Base-by-base conservation (phyloP, 1,140 invertebrate genomes). In the Atta colombica region DNA sequence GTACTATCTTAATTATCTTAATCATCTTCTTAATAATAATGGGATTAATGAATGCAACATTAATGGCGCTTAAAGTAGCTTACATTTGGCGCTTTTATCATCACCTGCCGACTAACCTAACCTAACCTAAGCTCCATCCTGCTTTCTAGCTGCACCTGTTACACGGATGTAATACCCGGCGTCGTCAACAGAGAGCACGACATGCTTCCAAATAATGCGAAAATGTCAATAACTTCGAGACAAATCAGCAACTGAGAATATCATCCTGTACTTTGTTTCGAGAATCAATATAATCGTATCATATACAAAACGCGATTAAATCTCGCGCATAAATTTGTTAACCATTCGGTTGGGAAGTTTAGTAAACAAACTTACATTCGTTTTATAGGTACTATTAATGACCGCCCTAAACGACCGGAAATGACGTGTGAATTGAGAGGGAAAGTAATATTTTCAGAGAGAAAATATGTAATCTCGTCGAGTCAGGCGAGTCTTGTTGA, bases 171-270 rank as follows among this genome's bases (percentile, higher is more conserved):
- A 63, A 74, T 51, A 72, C 2, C 3, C 8, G 25, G 14, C 4
- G 14, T 18, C 18, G 16, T 14, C 66, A 63, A 53, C 66, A 91
- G 88, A 89, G 75, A 65, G 74, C 85, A 55, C n/a, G 6, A 21
- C 80, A 28, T 58, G 60, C n/a, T 25, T 45, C 61, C 25, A 25
- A 75, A 61, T 28, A 58, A 12, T 10, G 25, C 16, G 74, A 89
- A 89, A 92, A 92, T 88, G 77, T 92, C 91, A 92, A 92, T 92
- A 92, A 86, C 78, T 88, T 45, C 12, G 51, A 86, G 71, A 85
- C 88, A 89, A 92, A 77, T 89, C 61, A 89, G 51, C 61, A 89
- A 90, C 77, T 75, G 45, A 86, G 60, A 65, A 25, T 60, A 71
- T 14, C 35, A 45, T 81, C 53, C 10, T 3, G 31, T 45, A 55